Conservation (phyloP, 64 coral and sea anemone species). For the Hydrozoanthus tunicans region DNA sequence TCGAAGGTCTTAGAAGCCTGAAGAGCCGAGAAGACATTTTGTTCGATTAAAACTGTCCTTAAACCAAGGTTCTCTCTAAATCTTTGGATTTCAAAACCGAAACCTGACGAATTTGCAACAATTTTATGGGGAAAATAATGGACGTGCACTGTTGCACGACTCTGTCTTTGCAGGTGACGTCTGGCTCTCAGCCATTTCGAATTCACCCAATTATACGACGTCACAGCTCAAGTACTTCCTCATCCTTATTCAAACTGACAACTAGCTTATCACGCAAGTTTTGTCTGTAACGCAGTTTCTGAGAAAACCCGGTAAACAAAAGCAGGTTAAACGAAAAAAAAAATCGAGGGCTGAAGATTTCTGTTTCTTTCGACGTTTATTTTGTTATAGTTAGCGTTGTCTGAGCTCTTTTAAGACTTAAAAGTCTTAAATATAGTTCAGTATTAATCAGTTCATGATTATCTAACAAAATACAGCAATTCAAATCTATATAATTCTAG, state of each 20-base stretch:
- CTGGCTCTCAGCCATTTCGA: background rate
- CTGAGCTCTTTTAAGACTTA: no score
- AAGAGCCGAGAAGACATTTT: conserved; percentile 18
- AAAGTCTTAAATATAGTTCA: no score
- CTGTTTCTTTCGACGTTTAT: no score
- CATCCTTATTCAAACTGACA: background rate
- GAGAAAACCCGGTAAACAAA: background rate
- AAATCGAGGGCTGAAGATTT: background rate
- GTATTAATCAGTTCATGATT: no score
- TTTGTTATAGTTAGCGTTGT: no score
- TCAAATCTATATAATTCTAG: no score
- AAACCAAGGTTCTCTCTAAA: background rate
- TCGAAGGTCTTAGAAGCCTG: background rate
- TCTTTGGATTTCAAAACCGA: background rate
- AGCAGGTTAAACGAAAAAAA: background rate
- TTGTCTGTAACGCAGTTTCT: background rate
- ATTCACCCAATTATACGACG: background rate
- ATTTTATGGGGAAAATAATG: background rate
- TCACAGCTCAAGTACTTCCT: background rate
- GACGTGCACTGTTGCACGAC: conserved; percentile 35
- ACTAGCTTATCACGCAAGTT: background rate
- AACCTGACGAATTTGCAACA: background rate
- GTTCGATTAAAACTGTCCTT: background rate
- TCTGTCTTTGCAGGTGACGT: conserved; percentile 2
- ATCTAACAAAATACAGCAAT: no score